These are phyloP conservation scores for Diarsia rubi DNA, from an alignment of 2,888 invertebrate species.

Conservation along the genomic window DNA sequence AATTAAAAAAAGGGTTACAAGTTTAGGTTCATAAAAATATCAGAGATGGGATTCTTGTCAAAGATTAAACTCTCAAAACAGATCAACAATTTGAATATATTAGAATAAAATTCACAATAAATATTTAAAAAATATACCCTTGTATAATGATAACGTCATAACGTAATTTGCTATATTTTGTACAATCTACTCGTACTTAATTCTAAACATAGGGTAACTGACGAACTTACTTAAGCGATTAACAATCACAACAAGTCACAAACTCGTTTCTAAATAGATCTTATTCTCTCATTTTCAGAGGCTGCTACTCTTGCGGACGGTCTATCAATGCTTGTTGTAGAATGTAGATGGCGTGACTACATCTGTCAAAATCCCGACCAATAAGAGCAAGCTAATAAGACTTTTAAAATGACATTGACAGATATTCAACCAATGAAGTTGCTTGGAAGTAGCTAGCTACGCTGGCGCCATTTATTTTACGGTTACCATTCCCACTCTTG, in stretches of 20 bases:
- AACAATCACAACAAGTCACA: constrained; percentile 25
- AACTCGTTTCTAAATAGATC: neutral
- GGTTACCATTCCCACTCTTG: neutral
- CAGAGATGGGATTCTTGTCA: neutral
- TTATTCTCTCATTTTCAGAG: neutral
- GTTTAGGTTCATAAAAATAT: neutral
- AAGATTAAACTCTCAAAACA: constrained; percentile 71
- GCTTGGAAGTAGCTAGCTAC: neutral
- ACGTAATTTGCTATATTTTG: constrained; percentile 54
- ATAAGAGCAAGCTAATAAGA: neutral
- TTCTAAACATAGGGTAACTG: constrained; percentile 37
- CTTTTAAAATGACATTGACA: neutral
- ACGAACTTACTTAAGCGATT: constrained; percentile 28
- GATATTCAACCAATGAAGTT: neutral
- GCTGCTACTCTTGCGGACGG: neutral
- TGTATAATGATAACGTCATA: constrained; percentile 66
- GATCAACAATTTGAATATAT: constrained; percentile 84
- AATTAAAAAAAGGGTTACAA: no score
- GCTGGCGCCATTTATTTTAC: neutral
- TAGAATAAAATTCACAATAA: constrained; percentile 76
- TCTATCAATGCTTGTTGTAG: neutral
- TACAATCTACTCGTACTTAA: constrained; percentile 64
- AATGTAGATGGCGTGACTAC: neutral
- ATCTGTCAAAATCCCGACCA: neutral
- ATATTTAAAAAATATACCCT: constrained; percentile 84